Evolutionary conservation across 2,888 invertebrate species (phyloP).

Genomic region (Drosophila silvestris): DNA sequence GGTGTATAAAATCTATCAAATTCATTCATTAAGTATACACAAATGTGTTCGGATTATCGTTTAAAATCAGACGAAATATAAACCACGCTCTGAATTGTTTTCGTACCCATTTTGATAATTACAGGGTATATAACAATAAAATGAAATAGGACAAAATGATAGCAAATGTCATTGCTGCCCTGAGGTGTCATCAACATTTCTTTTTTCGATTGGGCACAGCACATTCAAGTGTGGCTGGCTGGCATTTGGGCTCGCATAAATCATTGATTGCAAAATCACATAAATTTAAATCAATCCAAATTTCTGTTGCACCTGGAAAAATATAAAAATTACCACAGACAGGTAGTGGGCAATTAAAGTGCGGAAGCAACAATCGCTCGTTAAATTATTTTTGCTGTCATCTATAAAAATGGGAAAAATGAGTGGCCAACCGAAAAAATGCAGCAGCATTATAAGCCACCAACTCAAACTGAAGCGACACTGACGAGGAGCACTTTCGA

Average conservation of each 20-base stretch:
- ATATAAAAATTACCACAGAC: constrained; percentile 2
- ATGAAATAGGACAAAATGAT: background rate
- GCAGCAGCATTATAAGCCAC: constrained; percentile 1
- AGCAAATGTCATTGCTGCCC: background rate
- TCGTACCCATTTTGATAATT: background rate
- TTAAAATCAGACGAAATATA: background rate
- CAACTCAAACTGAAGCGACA: constrained; percentile 7
- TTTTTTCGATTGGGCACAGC: background rate
- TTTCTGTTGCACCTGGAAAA: constrained; percentile 12
- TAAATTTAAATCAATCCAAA: constrained; percentile 36
- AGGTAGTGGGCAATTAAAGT: constrained; percentile 25
- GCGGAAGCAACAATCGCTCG: constrained; percentile 26
- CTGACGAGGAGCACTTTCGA: background rate
- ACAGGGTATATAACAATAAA: background rate
- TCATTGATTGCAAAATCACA: constrained; percentile 38
- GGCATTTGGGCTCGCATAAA: constrained; percentile 28
- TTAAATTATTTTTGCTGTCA: constrained; percentile 4
- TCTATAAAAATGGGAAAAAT: constrained; percentile 19
- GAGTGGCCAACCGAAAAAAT: constrained; percentile 9
- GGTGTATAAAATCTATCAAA: background rate
- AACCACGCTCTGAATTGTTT: background rate
- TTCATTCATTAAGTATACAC: background rate
- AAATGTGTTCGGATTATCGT: background rate
- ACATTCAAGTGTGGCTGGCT: constrained; percentile 10
- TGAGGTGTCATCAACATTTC: background rate